Evolutionary conservation across 2,888 invertebrate genomes (phyloP).

Genomic region (Microplitis manilae): DNA sequence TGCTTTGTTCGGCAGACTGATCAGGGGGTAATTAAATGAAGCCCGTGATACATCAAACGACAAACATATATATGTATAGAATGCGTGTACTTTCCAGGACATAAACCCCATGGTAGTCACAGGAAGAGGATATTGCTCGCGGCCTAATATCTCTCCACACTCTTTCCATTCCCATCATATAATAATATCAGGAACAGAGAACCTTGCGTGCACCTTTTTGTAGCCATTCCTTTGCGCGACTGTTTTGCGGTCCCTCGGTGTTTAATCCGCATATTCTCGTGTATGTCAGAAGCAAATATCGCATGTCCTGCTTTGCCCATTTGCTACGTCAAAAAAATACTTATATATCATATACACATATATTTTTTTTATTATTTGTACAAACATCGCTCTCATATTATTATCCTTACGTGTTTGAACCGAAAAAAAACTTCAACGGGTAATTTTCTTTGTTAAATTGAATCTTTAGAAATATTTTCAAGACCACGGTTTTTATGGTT

Average conservation of each 20-base stretch:
- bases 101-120: neutral
- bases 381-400: no score
- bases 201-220: slow-evolving; percentile 15
- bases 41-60: slow-evolving; percentile 51
- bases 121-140: slow-evolving; percentile 32
- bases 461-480: neutral
- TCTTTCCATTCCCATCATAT: slow-evolving; percentile 1
- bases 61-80: slow-evolving; percentile 34
- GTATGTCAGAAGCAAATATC: slow-evolving; percentile 24
- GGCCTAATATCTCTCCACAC: slow-evolving; percentile 4
- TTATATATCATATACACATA: neutral
- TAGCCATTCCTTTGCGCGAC: slow-evolving; percentile 20
- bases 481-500: neutral
- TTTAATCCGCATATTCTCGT: slow-evolving; percentile 19
- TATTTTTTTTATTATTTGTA: no score
- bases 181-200: neutral
- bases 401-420: no score
- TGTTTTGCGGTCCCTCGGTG: slow-evolving; percentile 16
- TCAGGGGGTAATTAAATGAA: slow-evolving; percentile 50
- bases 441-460: neutral
- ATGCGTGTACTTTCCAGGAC: slow-evolving; percentile 1
- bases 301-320: slow-evolving; percentile 2
- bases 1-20: slow-evolving; percentile 22
- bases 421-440: neutral
- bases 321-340: neutral